A percentile compares a stretch with the other conserved stretches of the same genome.
Evolutionary conservation across 2,888 invertebrate genomes (phyloP).

Genomic region (Drosophila mayaguana): DNA sequence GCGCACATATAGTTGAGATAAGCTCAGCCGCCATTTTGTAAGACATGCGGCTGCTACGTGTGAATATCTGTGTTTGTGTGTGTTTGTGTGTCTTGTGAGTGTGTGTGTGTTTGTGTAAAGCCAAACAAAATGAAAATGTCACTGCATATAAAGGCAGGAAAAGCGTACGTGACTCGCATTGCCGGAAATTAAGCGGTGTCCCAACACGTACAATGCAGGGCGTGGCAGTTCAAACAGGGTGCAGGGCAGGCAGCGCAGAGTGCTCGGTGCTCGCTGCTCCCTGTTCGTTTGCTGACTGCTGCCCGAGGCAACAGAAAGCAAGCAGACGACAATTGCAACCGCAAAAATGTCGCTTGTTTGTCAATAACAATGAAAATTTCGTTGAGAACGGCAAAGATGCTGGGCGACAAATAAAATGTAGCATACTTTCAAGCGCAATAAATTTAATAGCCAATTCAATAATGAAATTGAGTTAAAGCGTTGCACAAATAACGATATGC

Average conservation of each 20-base stretch:
- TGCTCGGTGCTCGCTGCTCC: no score
- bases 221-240: background rate
- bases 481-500: conserved; percentile 11
- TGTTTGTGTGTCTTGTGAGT: conserved; percentile 29
- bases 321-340: conserved; percentile 62
- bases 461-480: conserved; percentile 28
- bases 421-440: conserved; percentile 24
- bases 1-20: conserved; percentile 7
- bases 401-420: conserved; percentile 6
- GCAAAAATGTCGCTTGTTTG: conserved; percentile 71
- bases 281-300: background rate
- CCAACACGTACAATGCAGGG: conserved; percentile 62
- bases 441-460: conserved; percentile 6
- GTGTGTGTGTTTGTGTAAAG: conserved; percentile 41
- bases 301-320: conserved; percentile 34
- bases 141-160: conserved; percentile 73
- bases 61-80: conserved; percentile 17
- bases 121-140: conserved; percentile 72
- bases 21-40: conserved; percentile 42
- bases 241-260: background rate
- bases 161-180: conserved; percentile 73
- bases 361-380: conserved; percentile 65
- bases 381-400: conserved; percentile 19
- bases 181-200: conserved; percentile 75
- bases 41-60: conserved; percentile 43